Percentiles rank a stretch among this genome's conserved stretches.
Conservation (phyloP, 1,140 invertebrate genomes). For the Rhagoletis zephyria region DNA sequence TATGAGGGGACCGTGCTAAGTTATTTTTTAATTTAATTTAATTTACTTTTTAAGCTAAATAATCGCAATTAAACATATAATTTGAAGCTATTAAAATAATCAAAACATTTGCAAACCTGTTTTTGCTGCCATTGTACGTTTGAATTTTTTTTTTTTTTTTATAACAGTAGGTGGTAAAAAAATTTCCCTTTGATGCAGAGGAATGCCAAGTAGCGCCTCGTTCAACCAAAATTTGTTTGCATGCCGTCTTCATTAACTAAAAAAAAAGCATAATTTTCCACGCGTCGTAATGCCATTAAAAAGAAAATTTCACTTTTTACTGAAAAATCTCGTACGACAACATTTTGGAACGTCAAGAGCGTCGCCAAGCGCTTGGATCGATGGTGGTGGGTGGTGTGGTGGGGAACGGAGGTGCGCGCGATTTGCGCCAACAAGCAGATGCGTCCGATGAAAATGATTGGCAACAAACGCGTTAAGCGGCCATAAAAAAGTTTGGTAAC, state of each 20-base stretch:
- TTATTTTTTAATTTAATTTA: too few species aligned
- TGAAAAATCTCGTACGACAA: conserved; percentile 17
- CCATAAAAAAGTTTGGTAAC: conserved; percentile 23
- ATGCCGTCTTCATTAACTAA: background rate
- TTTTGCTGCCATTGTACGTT: too few species aligned
- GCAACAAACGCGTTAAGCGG: conserved; percentile 19
- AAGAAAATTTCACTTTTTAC: conserved; percentile 34
- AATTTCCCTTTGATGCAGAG: background rate
- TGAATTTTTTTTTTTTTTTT: too few species aligned
- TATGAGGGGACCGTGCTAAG: too few species aligned
- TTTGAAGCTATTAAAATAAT: too few species aligned
- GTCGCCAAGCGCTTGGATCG: background rate
- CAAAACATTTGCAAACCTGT: too few species aligned
- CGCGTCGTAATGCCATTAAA: conserved; percentile 13
- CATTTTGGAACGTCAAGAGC: background rate
- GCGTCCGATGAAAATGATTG: background rate
- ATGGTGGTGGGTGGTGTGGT: background rate
- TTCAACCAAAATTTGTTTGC: background rate
- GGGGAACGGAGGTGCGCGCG: background rate
- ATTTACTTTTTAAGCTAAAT: too few species aligned
- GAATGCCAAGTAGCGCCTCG: background rate
- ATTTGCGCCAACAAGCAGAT: background rate
- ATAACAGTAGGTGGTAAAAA: background rate
- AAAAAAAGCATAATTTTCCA: conserved; percentile 15
- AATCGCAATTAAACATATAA: too few species aligned